Evolutionary conservation across 2,888 invertebrate genomes (phyloP), one percentile per base, ranked within the genome.

Genomic region (Tinea semifulvella): DNA sequence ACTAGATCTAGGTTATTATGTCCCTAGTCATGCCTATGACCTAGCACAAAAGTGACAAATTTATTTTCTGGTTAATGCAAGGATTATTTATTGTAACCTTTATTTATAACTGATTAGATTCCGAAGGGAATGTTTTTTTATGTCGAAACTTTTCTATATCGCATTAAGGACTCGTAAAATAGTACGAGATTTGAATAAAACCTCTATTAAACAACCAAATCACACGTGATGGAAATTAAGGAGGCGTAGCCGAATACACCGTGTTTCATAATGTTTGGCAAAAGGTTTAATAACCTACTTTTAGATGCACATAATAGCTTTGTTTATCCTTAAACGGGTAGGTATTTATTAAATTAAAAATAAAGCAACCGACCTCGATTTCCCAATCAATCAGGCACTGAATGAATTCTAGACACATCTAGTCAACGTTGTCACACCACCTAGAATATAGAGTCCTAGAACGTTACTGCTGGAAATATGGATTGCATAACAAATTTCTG

Each of bases 251-350:
- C 31, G 7, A 31, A 31, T 31, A 31, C 7, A 26, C 11, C 11
- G 7, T 7, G 2, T 31, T 31, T 11, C 31, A 31, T 31, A 31
- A 31, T 4, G 13, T 31, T 31, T 13, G 31, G 13, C 31, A 4
- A 13, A 31, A 31, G 31, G 31, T 31, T 31, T 31, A 31, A 31
- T 31, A 31, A 31, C 31, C 31, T 31, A 31, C 31, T 31, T 31
- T 14, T 31, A 4, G 14, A 31, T 31, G 22, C 22, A 22, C 22
- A 22, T 31, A 11, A 31, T 31, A 31, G 31, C 14, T 31, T 31
- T 14, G n/a, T 31, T 31, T 31, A 31, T 31, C 31, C 31, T 31
- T 31, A 31, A 14, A 31, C 2, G 13, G 31, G 7, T 31, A 13
- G 31, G 31, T 14, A 31, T 31, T 31, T 13, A n/a, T 14, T 14